These are phyloP conservation scores for Hylomyscus alleni DNA, from an alignment of 2,797 vertebrate species.

Conservation along the genomic window DNA sequence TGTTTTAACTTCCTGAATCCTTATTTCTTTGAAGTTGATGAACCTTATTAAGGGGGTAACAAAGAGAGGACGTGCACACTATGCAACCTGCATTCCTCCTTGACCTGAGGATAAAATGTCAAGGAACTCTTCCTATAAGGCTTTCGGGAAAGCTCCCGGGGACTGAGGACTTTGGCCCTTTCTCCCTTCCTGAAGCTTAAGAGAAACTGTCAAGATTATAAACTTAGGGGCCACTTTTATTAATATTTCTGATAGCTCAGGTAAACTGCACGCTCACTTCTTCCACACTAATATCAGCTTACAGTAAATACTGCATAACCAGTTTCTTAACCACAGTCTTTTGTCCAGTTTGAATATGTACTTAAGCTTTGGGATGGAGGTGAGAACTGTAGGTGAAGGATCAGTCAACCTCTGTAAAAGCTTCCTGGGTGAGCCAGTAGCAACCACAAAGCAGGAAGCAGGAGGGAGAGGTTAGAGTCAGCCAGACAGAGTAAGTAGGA, in stretches of 20 bases:
- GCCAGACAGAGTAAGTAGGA: slow-evolving; percentile 6
- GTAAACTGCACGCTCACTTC: slow-evolving; percentile 18
- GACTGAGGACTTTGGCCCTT: neutral
- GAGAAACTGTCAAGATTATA: neutral
- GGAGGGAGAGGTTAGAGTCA: neutral
- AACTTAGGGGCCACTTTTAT: neutral
- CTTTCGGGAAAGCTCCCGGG: neutral
- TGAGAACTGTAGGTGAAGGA: slow-evolving; percentile 7
- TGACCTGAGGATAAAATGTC: neutral
- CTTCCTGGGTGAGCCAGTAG: neutral
- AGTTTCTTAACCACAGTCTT: neutral
- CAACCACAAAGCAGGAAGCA: slow-evolving; percentile 47
- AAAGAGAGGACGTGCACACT: no score
- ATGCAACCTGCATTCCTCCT: neutral
- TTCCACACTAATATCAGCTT: neutral
- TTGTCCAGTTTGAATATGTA: neutral
- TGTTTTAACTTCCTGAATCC: neutral
- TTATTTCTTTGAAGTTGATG: neutral
- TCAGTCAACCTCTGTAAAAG: neutral
- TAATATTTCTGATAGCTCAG: neutral
- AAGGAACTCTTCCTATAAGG: neutral
- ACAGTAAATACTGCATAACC: neutral
- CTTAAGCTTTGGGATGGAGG: neutral
- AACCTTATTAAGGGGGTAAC: neutral
- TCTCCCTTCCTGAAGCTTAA: neutral